Base-by-base conservation (phyloP, 53 echinoderm and acorn worm genomes). In the Crossaster papposus region DNA sequence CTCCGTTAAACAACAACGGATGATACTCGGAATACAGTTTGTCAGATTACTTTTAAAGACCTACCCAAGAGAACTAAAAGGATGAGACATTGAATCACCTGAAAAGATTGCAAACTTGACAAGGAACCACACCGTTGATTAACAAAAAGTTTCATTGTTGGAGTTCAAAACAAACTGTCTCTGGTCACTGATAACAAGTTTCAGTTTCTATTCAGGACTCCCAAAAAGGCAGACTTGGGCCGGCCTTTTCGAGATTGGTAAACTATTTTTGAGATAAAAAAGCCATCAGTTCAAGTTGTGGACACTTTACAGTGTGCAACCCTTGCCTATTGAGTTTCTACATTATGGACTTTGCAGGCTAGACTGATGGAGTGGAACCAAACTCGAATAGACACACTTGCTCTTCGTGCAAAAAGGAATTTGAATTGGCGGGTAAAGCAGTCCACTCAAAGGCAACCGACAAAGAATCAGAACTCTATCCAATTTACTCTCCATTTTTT, bases 341-440 rank as follows among this genome's bases (percentile, higher is more conserved):
- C 36, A 74, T 36, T 74, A n/a, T 74, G 75, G 75, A 36, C 36
- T 4, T 36, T 35, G 28, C 75, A 74, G 13, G 26, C 20, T 13
- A 51, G 78, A 44, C 51, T 78, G 85, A 85, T 85, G 34, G 53
- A 85, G 85, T 72, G 73, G 52, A 72, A 85, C 85, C 32, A 10
- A 73, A 23, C 54, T 28, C 30, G 51, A 72, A 84, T 29, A 32
- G 71, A 64, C 65, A 13, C 20, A 23, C 68, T 38, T 82, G 82
- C 68, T 50, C 36, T 65, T 26, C 26, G 28, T 22, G 13, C 70
- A 37, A 82, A 24, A 64, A 81, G 9, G 13, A n/a, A 2, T 36
- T 35, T 64, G 20, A 82, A 82, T 64, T 64, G 44, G 64, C 35
- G 65, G 82, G 64, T 65, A 68, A 65, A 44, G 70, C 28, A 82